Evolutionary conservation across 1,140 invertebrate species (phyloP), one percentile per base, ranked within the genome.

Genomic region (Musca domestica): DNA sequence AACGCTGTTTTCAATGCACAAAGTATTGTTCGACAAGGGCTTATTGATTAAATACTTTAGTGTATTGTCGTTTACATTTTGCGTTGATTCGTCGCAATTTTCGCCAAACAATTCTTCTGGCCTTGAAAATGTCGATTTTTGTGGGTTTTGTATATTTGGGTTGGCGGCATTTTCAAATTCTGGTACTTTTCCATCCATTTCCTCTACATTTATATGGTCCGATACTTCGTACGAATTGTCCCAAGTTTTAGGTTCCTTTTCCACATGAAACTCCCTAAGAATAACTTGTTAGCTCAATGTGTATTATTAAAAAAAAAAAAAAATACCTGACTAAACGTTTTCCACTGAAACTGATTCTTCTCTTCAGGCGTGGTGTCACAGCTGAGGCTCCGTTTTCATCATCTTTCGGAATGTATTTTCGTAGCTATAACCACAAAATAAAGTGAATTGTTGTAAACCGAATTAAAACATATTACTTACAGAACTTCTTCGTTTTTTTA

Each of bases 211-310:
- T 5, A 66, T 17, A 25, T 47, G 30, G 34, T 67, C 66, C 9
- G 66, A 67, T n/a, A 46, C 22, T 67, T 67, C 66, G 25, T 67
- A 67, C 0, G 66, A 58, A 20, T 67, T 67, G 20, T 67, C 56
- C 51, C 54, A 67, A 12, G n/a, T 67, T 58, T 61, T 67, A 2
- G 66, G 51, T 27, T 46, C 48, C 20, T 67, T 41, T 19, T 67
- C 66, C 9, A 25, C 20, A 22, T 22, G 46, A 17, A 67, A 67
- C 17, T 46, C 51, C 3, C 66, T 67, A n/a, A 22, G 23, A 20
- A 56, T 10, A n/a, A n/a, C n/a, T n/a, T n/a, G n/a, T n/a, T n/a
- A n/a, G n/a, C n/a, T 27, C 12, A 56, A 46, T 3, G 22, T 19
- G 0, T 30, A 10, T 30, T n/a, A 14, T 30, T 9, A 17, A 22